Percentiles rank a stretch among this genome's conserved stretches.
phyloP scores from a whole-genome alignment of 2,888 invertebrate species.

The Nemotelus nigrinus region DNA sequence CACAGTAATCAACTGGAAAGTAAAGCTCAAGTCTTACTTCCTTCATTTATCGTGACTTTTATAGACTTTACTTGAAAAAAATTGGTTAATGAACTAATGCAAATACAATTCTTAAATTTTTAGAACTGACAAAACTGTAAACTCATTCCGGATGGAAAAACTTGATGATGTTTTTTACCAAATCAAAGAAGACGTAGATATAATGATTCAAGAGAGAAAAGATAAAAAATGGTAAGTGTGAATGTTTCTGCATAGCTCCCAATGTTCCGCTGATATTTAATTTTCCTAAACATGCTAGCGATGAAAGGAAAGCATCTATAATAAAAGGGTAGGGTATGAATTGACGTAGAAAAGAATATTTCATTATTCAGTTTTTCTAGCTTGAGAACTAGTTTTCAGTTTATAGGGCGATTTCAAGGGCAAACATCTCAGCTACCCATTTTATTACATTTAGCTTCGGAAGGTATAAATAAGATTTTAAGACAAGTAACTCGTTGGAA shows the following conservation, averaged over 20 bases:
- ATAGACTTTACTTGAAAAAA: too few relatives aligned
- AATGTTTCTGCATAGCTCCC: too few relatives aligned
- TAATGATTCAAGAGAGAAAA: constrained; percentile 70
- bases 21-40: background rate
- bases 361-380: too few relatives aligned
- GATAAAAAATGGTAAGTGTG: constrained; percentile 57
- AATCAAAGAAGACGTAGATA: constrained; percentile 69
- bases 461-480: too few relatives aligned
- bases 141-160: constrained; percentile 73
- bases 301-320: constrained; percentile 42
- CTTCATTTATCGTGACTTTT: background rate
- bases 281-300: constrained; percentile 45
- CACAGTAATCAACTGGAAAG: background rate
- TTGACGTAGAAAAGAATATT: too few relatives aligned
- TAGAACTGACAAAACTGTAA: constrained; percentile 61
- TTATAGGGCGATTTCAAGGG: too few relatives aligned
- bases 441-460: too few relatives aligned
- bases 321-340: constrained; percentile 41
- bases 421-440: too few relatives aligned
- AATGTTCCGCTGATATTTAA: background rate
- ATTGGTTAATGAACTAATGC: too few relatives aligned
- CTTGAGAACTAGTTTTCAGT: too few relatives aligned
- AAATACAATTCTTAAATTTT: background rate
- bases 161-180: constrained; percentile 69
- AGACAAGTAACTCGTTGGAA: too few relatives aligned